phyloP scores from a whole-genome alignment of 2,888 invertebrate genomes.

The Pelosia muscerda region DNA sequence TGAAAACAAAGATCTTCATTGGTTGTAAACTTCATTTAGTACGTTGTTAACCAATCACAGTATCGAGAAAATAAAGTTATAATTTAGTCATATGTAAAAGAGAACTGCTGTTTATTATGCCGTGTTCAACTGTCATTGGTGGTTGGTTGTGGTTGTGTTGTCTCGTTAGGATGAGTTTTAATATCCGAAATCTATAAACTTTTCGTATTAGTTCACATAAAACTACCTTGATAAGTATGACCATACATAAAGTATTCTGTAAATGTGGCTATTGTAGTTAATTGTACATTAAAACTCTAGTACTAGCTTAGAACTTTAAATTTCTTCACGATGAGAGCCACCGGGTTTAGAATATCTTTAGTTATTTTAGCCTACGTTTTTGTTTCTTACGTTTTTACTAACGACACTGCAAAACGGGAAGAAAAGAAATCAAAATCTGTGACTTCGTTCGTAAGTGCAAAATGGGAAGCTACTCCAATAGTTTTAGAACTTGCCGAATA shows the following conservation, averaged over 20 bases:
- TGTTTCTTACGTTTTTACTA: slow-evolving; percentile 62
- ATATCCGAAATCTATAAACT: slow-evolving; percentile 43
- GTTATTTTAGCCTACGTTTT: slow-evolving; percentile 64
- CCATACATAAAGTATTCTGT: slow-evolving; percentile 45
- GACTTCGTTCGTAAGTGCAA: slow-evolving; percentile 95
- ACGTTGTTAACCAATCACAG: background rate
- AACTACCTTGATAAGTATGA: slow-evolving; percentile 52
- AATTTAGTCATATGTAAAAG: background rate
- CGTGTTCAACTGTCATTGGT: slow-evolving; percentile 82
- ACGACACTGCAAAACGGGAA: slow-evolving; percentile 66
- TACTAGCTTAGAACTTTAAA: slow-evolving; percentile 23
- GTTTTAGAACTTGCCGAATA: slow-evolving; percentile 96
- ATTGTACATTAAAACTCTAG: slow-evolving; percentile 26
- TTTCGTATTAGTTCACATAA: slow-evolving; percentile 33
- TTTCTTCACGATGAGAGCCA: slow-evolving; percentile 65
- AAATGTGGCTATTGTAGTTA: slow-evolving; percentile 52
- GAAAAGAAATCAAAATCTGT: slow-evolving; percentile 92
- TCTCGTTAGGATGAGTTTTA: slow-evolving; percentile 53
- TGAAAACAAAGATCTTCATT: background rate
- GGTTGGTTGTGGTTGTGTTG: slow-evolving; percentile 56
- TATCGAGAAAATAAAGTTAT: background rate
- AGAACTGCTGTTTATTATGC: slow-evolving; percentile 38
- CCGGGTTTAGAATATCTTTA: slow-evolving; percentile 71
- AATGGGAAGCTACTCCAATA: slow-evolving; percentile 97
- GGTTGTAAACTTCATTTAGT: background rate